A percentile compares a stretch with the other conserved stretches of the same genome.
Conservation (phyloP, 2,888 invertebrate species). For the Lasioglossum figueresi region DNA sequence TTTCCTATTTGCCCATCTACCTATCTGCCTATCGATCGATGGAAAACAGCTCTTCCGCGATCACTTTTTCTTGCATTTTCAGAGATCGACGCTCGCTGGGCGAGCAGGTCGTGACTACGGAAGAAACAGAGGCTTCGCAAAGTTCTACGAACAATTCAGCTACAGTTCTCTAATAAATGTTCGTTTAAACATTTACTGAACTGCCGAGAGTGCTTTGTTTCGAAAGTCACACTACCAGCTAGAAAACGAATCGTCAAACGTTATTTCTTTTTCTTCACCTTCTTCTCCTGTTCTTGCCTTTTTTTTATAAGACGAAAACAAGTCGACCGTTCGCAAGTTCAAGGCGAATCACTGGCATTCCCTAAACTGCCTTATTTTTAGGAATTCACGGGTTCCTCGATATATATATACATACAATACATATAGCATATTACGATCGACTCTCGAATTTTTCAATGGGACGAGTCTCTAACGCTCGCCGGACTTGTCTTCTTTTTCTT, state of each 20-base stretch:
- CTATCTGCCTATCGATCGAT: neutral
- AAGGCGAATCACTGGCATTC: slow-evolving; percentile 81
- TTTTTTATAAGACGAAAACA: slow-evolving; percentile 29
- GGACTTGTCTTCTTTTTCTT: slow-evolving; percentile 8
- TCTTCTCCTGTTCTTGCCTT: neutral
- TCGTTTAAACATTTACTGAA: neutral
- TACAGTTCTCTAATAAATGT: neutral
- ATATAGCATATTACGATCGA: neutral
- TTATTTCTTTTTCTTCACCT: neutral
- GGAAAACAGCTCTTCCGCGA: neutral
- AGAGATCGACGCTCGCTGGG: neutral
- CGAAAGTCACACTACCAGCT: neutral
- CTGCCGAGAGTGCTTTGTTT: neutral
- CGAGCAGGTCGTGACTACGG: neutral
- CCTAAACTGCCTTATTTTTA: slow-evolving; percentile 67
- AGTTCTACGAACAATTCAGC: neutral
- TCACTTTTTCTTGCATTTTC: neutral
- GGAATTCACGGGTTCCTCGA: slow-evolving; percentile 20
- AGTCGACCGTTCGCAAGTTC: slow-evolving; percentile 74
- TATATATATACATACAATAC: neutral
- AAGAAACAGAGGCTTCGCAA: neutral
- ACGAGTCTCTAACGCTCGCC: neutral
- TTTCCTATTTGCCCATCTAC: no score
- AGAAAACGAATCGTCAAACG: neutral
- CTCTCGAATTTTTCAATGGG: slow-evolving; percentile 3